Percentiles rank a stretch among this genome's conserved stretches.
phyloP scores from a whole-genome alignment of 2,797 vertebrate species.

The Myripristis murdjan region DNA sequence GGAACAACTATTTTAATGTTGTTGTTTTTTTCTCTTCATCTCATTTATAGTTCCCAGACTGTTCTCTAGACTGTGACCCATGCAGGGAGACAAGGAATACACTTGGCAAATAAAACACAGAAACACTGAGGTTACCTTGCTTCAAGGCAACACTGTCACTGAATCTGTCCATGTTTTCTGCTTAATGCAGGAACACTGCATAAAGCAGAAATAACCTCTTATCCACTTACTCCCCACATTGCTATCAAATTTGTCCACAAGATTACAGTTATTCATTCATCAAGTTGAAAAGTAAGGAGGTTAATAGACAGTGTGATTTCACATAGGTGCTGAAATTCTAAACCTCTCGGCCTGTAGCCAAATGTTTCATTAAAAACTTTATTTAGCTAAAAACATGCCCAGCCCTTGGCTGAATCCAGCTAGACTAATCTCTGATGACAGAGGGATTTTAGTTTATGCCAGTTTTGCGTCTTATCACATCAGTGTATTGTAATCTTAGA shows the following conservation, averaged over 20 bases:
- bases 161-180: conserved; percentile 8
- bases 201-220: conserved; percentile 21
- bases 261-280: conserved; percentile 22
- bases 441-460: conserved; percentile 37
- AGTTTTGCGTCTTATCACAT: conserved; percentile 42
- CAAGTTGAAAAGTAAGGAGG: conserved; percentile 6
- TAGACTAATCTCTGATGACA: conserved; percentile 25
- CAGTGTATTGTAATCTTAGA: conserved; percentile 38
- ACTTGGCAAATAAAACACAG: neutral
- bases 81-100: neutral
- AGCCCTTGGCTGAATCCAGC: conserved; percentile 2
- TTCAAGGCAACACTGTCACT: neutral
- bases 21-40: neutral
- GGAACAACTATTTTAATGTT: neutral
- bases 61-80: neutral
- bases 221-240: neutral
- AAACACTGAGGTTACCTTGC: neutral
- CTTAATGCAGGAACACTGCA: conserved; percentile 13
- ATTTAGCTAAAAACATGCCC: neutral
- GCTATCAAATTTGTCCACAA: neutral
- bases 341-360: conserved; percentile 1
- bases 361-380: conserved; percentile 23
- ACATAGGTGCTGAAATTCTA: neutral
- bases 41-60: neutral
- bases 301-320: conserved; percentile 14